These are phyloP conservation scores for Sarcophaga variegata DNA, from an alignment of 2,888 invertebrate species.

Conservation along the genomic window DNA sequence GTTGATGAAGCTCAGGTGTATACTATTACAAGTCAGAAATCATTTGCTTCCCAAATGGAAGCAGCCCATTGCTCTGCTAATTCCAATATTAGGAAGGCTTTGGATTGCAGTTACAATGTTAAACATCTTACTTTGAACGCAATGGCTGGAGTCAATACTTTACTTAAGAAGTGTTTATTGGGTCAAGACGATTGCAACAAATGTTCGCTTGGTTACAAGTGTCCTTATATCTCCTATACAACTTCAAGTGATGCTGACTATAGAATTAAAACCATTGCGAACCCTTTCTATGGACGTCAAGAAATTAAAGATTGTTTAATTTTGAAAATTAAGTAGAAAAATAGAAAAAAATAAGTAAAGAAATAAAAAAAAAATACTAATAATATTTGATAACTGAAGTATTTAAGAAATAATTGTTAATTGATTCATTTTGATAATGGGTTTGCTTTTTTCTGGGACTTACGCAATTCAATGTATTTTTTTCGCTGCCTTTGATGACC, in stretches of 20 bases:
- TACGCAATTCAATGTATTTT: too few relatives aligned
- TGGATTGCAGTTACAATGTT: slow-evolving; percentile 51
- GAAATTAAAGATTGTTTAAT: background rate
- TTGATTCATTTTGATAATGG: too few relatives aligned
- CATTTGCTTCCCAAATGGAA: slow-evolving; percentile 40
- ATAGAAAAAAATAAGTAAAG: background rate
- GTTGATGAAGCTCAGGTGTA: slow-evolving; percentile 8
- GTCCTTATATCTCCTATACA: slow-evolving; percentile 5
- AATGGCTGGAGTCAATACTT: slow-evolving; percentile 4
- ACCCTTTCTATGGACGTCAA: slow-evolving; percentile 56
- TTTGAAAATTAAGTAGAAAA: background rate
- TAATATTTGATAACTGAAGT: background rate
- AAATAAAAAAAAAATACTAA: background rate
- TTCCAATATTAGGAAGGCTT: slow-evolving; percentile 31
- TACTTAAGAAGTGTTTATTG: slow-evolving; percentile 51
- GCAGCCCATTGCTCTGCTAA: slow-evolving; percentile 41
- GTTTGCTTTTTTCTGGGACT: too few relatives aligned
- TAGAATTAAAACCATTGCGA: slow-evolving; percentile 40
- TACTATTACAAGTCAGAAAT: slow-evolving; percentile 31
- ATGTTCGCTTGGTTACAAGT: slow-evolving; percentile 24
- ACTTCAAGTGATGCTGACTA: background rate
- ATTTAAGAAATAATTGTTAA: too few relatives aligned
- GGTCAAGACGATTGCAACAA: slow-evolving; percentile 24
- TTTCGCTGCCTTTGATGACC: too few relatives aligned
- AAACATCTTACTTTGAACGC: background rate